Conservation (phyloP, 1,140 invertebrate species). For the Megalopta genalis region DNA sequence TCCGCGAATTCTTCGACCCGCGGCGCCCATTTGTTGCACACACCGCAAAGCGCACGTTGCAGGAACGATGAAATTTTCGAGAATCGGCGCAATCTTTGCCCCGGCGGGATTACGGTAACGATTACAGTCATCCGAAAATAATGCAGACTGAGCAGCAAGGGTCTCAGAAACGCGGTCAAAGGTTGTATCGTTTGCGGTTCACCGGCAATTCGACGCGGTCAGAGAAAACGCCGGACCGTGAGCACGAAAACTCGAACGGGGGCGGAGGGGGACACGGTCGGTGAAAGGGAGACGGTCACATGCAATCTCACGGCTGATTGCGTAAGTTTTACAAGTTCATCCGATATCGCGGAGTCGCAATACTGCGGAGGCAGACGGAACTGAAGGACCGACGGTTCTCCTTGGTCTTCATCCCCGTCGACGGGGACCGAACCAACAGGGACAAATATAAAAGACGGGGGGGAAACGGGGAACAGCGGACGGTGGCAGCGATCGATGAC, state of each 20-base stretch:
- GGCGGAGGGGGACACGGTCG: background rate
- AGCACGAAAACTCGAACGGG: background rate
- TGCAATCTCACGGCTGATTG: constrained; percentile 69
- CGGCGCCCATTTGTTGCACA: too few relatives aligned
- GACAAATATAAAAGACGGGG: constrained; percentile 1
- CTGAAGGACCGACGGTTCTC: constrained; percentile 1
- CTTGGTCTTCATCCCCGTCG: constrained; percentile 4
- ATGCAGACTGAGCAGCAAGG: background rate
- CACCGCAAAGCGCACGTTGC: too few relatives aligned
- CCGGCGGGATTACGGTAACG: background rate
- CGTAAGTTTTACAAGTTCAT: constrained; percentile 70
- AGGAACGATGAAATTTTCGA: background rate
- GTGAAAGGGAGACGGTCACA: constrained; percentile 31
- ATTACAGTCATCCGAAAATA: constrained; percentile 24
- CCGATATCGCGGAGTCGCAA: constrained; percentile 50
- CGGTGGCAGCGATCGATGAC: constrained; percentile 6
- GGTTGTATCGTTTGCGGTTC: constrained; percentile 35
- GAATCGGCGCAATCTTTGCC: constrained; percentile 2
- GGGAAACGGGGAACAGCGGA: background rate
- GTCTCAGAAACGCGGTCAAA: constrained; percentile 20
- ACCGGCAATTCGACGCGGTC: constrained; percentile 24
- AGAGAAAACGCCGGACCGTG: constrained; percentile 18
- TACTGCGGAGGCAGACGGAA: constrained; percentile 36
- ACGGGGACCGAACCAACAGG: background rate
- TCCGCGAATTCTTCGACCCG: too few relatives aligned